These are phyloP conservation scores for Mesoclemmys tuberculata DNA, from an alignment of 2,113 vertebrate species.

Conservation along the genomic window DNA sequence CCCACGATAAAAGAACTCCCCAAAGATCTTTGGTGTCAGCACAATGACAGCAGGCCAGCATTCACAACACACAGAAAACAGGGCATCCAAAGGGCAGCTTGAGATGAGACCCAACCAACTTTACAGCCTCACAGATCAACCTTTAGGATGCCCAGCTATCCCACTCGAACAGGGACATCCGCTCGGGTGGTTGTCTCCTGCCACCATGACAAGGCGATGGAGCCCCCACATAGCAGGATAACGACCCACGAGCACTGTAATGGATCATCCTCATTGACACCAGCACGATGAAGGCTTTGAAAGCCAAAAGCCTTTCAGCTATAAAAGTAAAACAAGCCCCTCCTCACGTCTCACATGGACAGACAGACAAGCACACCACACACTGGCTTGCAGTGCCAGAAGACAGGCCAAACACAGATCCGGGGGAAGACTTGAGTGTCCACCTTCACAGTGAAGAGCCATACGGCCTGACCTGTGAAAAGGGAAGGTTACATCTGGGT, in stretches of 20 bases:
- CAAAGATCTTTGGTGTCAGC: background rate
- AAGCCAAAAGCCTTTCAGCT: background rate
- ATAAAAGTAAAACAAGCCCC: background rate
- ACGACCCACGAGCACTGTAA: accelerated
- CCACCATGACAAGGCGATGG: background rate
- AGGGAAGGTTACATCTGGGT: background rate
- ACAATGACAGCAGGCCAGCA: background rate
- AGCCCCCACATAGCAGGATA: background rate
- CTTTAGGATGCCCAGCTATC: background rate
- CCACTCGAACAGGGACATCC: background rate
- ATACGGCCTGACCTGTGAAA: background rate
- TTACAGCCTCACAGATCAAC: background rate
- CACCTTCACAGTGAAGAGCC: background rate
- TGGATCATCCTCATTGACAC: background rate
- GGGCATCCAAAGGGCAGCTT: background rate
- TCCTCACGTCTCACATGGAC: background rate
- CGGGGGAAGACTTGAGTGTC: background rate
- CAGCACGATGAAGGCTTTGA: background rate
- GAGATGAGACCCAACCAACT: background rate
- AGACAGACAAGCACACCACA: background rate
- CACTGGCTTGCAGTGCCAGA: background rate
- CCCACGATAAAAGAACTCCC: background rate
- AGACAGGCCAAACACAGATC: background rate
- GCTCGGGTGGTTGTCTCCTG: accelerated
- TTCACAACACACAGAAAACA: background rate